These are phyloP conservation scores for Nineta flava DNA, from an alignment of 2,888 invertebrate species.

Conservation along the genomic window DNA sequence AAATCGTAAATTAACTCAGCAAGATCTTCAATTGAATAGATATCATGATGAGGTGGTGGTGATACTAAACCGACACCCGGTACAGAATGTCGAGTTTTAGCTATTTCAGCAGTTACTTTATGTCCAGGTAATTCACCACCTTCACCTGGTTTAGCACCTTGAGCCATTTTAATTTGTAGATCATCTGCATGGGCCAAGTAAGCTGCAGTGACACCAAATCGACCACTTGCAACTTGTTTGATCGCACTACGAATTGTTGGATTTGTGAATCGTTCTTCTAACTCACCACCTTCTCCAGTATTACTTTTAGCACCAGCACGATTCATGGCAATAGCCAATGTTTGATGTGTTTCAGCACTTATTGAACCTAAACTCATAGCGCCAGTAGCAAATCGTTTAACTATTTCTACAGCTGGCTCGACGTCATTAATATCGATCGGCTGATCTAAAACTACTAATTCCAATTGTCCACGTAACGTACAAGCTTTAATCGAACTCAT, in stretches of 20 bases:
- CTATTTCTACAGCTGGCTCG: slow-evolving; percentile 87
- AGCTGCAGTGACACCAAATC: slow-evolving; percentile 95
- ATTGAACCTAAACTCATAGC: slow-evolving; percentile 50
- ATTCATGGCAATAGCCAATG: slow-evolving; percentile 95
- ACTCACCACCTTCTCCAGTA: slow-evolving; percentile 94
- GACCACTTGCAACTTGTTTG: slow-evolving; percentile 96
- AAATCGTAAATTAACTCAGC: slow-evolving; percentile 96
- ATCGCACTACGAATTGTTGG: slow-evolving; percentile 78
- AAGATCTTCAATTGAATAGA: slow-evolving; percentile 97
- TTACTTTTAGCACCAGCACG: slow-evolving; percentile 83
- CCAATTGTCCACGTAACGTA: slow-evolving; percentile 84
- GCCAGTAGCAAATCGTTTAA: slow-evolving; percentile 85
- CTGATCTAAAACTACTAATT: slow-evolving; percentile 60
- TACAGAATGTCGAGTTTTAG: slow-evolving; percentile 87
- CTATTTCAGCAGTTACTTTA: slow-evolving; percentile 74
- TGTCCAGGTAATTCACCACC: slow-evolving; percentile 86
- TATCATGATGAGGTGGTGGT: slow-evolving; percentile 98
- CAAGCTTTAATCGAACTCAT: slow-evolving; percentile 73
- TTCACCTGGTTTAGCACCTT: slow-evolving; percentile 98
- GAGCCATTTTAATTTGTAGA: slow-evolving; percentile 97
- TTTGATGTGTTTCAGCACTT: slow-evolving; percentile 88
- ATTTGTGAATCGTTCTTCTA: slow-evolving; percentile 62
- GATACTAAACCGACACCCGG: slow-evolving; percentile 95
- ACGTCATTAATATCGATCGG: slow-evolving; percentile 76
- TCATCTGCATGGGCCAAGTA: slow-evolving; percentile 97